Percentiles rank a stretch among this genome's conserved stretches.
These are phyloP conservation scores for Mastacembelus armatus DNA, from an alignment of 2,797 vertebrate species.

Conservation along the genomic window DNA sequence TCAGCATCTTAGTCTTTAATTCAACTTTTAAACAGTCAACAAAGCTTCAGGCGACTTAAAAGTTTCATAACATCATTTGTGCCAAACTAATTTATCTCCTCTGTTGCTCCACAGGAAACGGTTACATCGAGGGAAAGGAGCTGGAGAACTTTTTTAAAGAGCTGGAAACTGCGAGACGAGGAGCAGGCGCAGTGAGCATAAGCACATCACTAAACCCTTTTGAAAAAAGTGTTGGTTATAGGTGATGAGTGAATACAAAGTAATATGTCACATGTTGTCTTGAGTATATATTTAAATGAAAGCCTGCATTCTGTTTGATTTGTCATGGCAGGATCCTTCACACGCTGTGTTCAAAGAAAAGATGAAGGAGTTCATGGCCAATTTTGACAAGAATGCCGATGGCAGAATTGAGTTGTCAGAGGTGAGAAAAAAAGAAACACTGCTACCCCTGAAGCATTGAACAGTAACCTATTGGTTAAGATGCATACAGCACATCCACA, in stretches of 20 bases:
- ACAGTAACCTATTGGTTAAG: neutral
- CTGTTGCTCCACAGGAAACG: conserved; percentile 86
- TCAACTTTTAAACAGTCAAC: conserved; percentile 48
- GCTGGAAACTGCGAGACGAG: conserved; percentile 89
- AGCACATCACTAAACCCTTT: neutral
- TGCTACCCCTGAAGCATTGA: neutral
- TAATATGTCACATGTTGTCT: neutral
- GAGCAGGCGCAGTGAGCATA: conserved; percentile 88
- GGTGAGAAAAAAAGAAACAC: conserved; percentile 77
- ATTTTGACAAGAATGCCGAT: conserved; percentile 92
- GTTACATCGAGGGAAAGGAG: conserved; percentile 96
- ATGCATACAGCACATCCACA: neutral
- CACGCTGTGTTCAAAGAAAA: conserved; percentile 88
- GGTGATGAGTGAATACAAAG: neutral
- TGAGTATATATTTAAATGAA: neutral
- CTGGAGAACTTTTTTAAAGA: conserved; percentile 95
- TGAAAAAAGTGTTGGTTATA: neutral
- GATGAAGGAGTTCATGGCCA: conserved; percentile 94
- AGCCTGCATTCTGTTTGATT: neutral
- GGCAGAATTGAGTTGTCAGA: conserved; percentile 95
- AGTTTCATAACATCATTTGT: conserved; percentile 29
- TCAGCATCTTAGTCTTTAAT: conserved; percentile 47
- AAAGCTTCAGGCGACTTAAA: conserved; percentile 47
- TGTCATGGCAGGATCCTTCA: conserved; percentile 81
- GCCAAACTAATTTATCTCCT: conserved; percentile 57